These are phyloP conservation scores for Turritopsis dohrnii DNA, from an alignment of 30 jellyfish, hydroid and myxozoan species.

Conservation along the genomic window DNA sequence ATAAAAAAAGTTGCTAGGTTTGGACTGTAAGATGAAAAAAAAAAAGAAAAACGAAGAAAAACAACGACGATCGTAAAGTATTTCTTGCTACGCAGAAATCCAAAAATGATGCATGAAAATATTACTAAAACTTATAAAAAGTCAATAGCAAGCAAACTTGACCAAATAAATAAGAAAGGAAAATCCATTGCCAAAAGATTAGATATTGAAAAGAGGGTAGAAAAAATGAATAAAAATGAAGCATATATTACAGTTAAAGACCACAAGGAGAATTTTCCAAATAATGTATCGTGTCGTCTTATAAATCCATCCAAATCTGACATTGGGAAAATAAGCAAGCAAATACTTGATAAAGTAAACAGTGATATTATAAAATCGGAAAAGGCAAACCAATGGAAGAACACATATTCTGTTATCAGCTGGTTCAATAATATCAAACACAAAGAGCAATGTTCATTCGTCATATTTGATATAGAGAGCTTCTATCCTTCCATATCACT, in stretches of 20 bases:
- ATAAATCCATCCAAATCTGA: constrained; percentile 47
- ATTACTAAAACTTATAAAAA: constrained; percentile 8
- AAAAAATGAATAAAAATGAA: constrained; percentile 26
- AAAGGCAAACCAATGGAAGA: constrained; percentile 11
- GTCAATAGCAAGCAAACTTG: neutral
- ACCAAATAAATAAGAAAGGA: constrained; percentile 18
- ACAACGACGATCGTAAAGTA: no score
- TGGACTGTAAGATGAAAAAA: no score
- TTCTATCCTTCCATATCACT: no score
- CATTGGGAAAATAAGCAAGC: constrained; percentile 43
- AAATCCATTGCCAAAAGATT: constrained; percentile 25
- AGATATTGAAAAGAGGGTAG: constrained; percentile 42
- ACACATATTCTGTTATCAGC: neutral
- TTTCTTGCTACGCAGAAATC: constrained; percentile 5
- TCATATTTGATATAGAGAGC: no score
- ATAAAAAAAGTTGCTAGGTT: no score
- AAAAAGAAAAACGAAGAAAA: no score
- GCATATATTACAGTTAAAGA: constrained; percentile 52
- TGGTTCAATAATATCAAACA: constrained; percentile 5
- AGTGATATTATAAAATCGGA: neutral
- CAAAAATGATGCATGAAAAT: constrained; percentile 23
- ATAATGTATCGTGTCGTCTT: constrained; percentile 34
- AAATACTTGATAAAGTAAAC: constrained; percentile 21
- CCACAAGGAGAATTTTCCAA: constrained; percentile 47
- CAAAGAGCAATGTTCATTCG: no score